Conservation (phyloP, 2,888 invertebrate species). For the Oithona nana region DNA sequence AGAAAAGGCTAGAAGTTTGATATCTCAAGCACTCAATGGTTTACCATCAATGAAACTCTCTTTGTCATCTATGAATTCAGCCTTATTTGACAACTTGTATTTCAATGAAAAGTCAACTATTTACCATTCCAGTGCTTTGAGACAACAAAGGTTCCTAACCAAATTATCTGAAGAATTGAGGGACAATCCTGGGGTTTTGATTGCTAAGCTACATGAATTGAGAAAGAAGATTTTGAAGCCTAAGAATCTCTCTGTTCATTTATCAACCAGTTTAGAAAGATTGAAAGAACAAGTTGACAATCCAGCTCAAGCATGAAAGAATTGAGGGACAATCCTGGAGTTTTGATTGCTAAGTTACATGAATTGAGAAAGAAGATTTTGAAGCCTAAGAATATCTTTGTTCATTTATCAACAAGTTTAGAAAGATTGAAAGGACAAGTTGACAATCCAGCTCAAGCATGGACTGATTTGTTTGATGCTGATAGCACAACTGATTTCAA, state of each 20-base stretch:
- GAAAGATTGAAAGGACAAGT: not conserved
- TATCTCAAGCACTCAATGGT: constrained; percentile 2
- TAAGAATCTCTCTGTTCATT: not conserved
- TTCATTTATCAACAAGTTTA: not conserved
- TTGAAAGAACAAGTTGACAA: too few relatives aligned
- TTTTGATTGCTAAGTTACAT: not conserved
- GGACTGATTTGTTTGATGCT: not conserved
- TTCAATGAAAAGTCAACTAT: constrained; percentile 2
- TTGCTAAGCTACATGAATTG: not conserved
- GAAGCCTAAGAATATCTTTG: not conserved
- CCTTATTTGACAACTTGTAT: not conserved
- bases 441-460: not conserved
- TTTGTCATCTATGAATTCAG: not conserved
- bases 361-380: not conserved
- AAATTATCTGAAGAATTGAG: not conserved
- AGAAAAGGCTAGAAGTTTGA: constrained; percentile 38
- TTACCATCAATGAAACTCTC: not conserved
- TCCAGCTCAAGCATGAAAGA: too few relatives aligned
- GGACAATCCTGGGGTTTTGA: not conserved
- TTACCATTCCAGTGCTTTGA: not conserved
- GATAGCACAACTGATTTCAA: not conserved
- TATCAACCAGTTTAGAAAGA: not conserved
- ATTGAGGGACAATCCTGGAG: too few relatives aligned
- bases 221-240: not conserved
- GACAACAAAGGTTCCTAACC: constrained; percentile 1